phyloP scores from a whole-genome alignment of 2,113 vertebrate species.

The Notothenia rossii region DNA sequence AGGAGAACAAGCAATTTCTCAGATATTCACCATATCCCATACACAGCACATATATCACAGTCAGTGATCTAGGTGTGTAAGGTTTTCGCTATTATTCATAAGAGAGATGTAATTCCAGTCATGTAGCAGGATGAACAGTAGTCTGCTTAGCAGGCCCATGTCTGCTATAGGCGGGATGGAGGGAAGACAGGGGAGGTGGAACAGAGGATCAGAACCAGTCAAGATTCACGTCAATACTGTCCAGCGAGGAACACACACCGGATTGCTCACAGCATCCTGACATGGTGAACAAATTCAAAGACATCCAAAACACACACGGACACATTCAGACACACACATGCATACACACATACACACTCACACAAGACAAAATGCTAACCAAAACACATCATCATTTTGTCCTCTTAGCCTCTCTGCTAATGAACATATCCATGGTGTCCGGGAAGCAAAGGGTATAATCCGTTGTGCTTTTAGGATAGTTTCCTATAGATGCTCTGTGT shows the following conservation, averaged over 20 bases:
- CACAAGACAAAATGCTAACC: constrained; percentile 72
- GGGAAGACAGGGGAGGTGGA: constrained; percentile 56
- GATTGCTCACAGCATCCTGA: constrained; percentile 59
- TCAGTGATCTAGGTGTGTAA: constrained; percentile 48
- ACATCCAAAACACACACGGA: constrained; percentile 38
- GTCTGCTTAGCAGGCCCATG: constrained; percentile 82
- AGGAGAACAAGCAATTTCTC: not conserved
- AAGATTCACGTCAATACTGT: constrained; percentile 64
- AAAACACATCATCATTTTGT: constrained; percentile 78
- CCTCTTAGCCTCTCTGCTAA: constrained; percentile 53
- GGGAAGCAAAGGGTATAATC: constrained; percentile 54
- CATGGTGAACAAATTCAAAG: constrained; percentile 64
- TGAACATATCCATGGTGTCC: constrained; percentile 73
- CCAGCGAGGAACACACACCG: constrained; percentile 56
- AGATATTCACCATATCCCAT: constrained; percentile 22
- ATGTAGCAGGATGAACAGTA: constrained; percentile 81
- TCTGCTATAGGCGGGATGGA: constrained; percentile 71
- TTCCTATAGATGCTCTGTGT: constrained; percentile 74
- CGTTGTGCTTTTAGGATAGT: constrained; percentile 52
- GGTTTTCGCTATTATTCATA: constrained; percentile 65
- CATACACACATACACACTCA: constrained; percentile 51
- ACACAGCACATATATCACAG: constrained; percentile 35
- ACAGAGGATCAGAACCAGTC: constrained; percentile 56
- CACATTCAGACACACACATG: constrained; percentile 22
- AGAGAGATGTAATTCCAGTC: constrained; percentile 80